Conservation (phyloP, 2,113 vertebrate genomes). For the Perca flavescens region DNA sequence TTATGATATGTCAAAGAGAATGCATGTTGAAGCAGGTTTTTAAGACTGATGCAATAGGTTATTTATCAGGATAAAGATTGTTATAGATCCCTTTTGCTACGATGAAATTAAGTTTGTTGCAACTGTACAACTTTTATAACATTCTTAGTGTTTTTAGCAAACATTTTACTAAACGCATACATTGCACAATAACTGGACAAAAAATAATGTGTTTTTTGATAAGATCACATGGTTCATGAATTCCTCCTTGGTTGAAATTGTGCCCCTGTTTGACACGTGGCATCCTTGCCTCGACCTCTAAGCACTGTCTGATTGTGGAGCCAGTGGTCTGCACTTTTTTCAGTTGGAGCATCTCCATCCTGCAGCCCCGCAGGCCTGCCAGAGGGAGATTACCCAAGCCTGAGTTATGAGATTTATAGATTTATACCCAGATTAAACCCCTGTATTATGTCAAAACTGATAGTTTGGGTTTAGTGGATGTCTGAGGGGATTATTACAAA, state of each 20-base stretch:
- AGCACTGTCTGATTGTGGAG: conserved; percentile 48
- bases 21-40: not conserved
- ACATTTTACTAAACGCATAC: conserved; percentile 25
- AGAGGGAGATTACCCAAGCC: conserved; percentile 73
- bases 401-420: conserved; percentile 77
- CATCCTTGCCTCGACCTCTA: conserved; percentile 48
- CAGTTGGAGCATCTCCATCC: conserved; percentile 50
- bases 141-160: conserved; percentile 48
- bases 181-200: conserved; percentile 31
- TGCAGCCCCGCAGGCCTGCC: conserved; percentile 48
- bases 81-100: conserved; percentile 27
- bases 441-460: conserved; percentile 79
- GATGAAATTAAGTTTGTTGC: conserved; percentile 14
- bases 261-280: conserved; percentile 51
- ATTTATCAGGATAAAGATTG: conserved; percentile 10
- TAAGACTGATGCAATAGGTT: not conserved
- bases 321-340: conserved; percentile 55
- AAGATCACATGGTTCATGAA: conserved; percentile 22
- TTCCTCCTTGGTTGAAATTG: conserved; percentile 41
- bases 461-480: conserved; percentile 79
- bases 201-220: conserved; percentile 10
- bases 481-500: conserved; percentile 79
- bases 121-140: conserved; percentile 44
- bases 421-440: conserved; percentile 80
- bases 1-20: conserved; percentile 14